Base-by-base conservation (phyloP, 2,113 vertebrate species). In the Halichoeres trimaculatus region DNA sequence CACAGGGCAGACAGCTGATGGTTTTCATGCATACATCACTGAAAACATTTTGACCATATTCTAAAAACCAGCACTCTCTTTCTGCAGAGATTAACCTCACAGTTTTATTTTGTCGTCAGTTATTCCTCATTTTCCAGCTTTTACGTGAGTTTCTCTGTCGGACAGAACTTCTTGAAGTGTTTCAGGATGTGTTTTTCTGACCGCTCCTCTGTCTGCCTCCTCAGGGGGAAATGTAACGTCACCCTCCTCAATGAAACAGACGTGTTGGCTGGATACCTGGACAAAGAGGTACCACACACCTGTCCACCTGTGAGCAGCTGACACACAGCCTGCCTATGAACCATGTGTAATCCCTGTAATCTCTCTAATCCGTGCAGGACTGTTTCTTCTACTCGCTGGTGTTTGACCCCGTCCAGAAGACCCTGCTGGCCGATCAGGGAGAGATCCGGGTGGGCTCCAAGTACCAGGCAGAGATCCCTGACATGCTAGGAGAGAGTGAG, bases 331-430 rank as follows among this genome's bases (percentile, higher is more conserved):
- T 0, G 10, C n/a, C n/a, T 68, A 1, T 51, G 6, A 13, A 4
- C 41, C 17, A 6, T 19, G 40, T 61, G 26, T 60, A 53, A 78
- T 16, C 0, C 19, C 19, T 11, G 8, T 48, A 8, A 0, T 13
- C 2, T 38, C 1, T 26, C 16, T 79, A 1, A 26, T 89, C 10
- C 71, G 11, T 66, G 35, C 80, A 98, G 97, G 97, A 98, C 81
- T 97, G 96, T 54, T 98, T 98, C 86, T 98, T 97, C 91, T 98
- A 98, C 84, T 98, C 97, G 0, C 53, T 98, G 94, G 97, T 98
- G 76, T 98, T 98, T 8, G 97, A 98, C 90, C 97, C 97, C 0
- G 95, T 97, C 23, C 97, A 98, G 83, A 98, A 98, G 90, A 98
- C 97, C 1, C 91, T 98, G 70, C 70, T 98, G 26, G 97, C 97